Evolutionary conservation across 2,113 vertebrate species (phyloP).

Genomic region (Blennius ocellaris): DNA sequence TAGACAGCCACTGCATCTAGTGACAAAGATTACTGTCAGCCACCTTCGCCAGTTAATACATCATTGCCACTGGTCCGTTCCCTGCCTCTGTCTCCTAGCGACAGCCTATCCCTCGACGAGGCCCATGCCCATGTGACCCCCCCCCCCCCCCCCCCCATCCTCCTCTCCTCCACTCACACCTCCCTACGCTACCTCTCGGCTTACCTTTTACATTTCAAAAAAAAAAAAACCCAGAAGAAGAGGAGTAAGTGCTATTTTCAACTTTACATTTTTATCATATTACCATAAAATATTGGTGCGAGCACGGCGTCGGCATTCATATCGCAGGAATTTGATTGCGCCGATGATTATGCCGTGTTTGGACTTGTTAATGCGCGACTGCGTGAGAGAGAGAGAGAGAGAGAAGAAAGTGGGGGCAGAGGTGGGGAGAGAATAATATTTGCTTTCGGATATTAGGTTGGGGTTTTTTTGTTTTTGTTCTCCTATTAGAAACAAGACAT

Average conservation of each 20-base stretch:
- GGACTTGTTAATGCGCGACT: conserved; percentile 83
- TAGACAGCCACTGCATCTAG: conserved; percentile 96
- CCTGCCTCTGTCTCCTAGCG: conserved; percentile 96
- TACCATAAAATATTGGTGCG: conserved; percentile 85
- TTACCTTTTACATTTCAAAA: conserved; percentile 85
- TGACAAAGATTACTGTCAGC: conserved; percentile 95
- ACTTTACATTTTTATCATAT: conserved; percentile 91
- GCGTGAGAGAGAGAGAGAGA: conserved; percentile 64
- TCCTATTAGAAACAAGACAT: conserved; percentile 60
- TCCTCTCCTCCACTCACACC: conserved; percentile 23
- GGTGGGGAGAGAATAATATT: conserved; percentile 73
- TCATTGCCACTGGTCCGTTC: conserved; percentile 94
- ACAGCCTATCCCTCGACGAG: conserved; percentile 89
- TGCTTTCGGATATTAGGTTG: conserved; percentile 83
- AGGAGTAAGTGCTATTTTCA: conserved; percentile 81
- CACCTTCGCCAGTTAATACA: conserved; percentile 93
- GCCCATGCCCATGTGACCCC: conserved; percentile 85
- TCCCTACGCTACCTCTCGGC: conserved; percentile 85
- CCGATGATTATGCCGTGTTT: conserved; percentile 77
- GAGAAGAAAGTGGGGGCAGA: conserved; percentile 41
- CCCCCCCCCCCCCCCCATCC: conserved; percentile 51
- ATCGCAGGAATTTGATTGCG: conserved; percentile 84
- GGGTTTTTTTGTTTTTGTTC: neutral
- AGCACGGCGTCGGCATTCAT: conserved; percentile 74
- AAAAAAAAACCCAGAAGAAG: conserved; percentile 31